A percentile compares a stretch with the other conserved stretches of the same genome.
phyloP scores from a whole-genome alignment of 1,140 invertebrate genomes.

The Cydia fagiglandana region DNA sequence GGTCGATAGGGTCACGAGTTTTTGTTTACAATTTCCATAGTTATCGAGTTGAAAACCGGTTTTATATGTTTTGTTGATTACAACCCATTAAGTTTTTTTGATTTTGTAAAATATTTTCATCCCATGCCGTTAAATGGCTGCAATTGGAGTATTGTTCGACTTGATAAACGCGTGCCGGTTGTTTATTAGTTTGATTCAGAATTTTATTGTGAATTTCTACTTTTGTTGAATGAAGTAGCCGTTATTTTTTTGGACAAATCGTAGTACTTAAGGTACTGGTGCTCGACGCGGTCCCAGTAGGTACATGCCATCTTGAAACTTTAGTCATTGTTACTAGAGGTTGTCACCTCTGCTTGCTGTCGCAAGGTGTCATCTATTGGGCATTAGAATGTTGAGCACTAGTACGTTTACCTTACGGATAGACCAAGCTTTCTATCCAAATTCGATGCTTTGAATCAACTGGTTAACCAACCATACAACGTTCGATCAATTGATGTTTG shows the following conservation, averaged over 20 bases:
- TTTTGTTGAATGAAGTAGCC: background rate
- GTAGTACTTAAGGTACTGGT: too few relatives aligned
- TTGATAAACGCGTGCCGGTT: conserved; percentile 15
- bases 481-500: too few relatives aligned
- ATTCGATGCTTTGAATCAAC: too few relatives aligned
- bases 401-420: too few relatives aligned
- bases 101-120: conserved; percentile 45
- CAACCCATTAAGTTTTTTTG: conserved; percentile 46
- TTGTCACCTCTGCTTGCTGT: too few relatives aligned
- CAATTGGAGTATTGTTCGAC: conserved; percentile 52
- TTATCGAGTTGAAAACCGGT: background rate
- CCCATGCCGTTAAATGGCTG: conserved; percentile 54
- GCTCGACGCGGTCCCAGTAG: too few relatives aligned
- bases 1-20: conserved; percentile 58
- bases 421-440: too few relatives aligned
- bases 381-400: too few relatives aligned
- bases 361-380: too few relatives aligned
- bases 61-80: conserved; percentile 44
- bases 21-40: conserved; percentile 51
- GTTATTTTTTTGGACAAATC: background rate
- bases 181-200: background rate
- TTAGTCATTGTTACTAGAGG: too few relatives aligned
- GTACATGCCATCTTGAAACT: too few relatives aligned
- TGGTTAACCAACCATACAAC: too few relatives aligned
- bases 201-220: background rate